Evolutionary conservation across 2,113 vertebrate species (phyloP).

Genomic region (Notarius lentiginosus): DNA sequence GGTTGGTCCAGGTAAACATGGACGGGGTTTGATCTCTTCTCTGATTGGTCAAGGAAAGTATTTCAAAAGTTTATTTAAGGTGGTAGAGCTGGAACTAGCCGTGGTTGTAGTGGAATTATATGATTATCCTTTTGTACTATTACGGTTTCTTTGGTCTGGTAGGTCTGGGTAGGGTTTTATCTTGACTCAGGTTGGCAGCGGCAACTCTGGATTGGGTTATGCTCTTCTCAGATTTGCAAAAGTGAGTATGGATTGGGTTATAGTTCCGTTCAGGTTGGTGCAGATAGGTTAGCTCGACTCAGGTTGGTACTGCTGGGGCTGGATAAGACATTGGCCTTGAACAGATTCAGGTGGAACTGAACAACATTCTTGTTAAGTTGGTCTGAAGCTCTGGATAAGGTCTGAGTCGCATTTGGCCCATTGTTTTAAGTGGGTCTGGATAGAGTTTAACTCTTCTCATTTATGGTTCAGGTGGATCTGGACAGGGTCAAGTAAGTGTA

Average conservation of each 20-base stretch:
- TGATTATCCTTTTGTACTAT: background rate
- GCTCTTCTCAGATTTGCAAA: background rate
- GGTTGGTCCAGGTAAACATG: background rate
- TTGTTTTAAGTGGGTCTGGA: background rate
- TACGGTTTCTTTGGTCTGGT: background rate
- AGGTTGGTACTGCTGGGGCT: background rate
- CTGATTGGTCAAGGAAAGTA: background rate
- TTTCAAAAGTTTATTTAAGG: background rate
- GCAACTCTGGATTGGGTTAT: background rate
- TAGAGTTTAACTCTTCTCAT: background rate
- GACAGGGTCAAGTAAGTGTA: background rate
- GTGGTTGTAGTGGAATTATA: background rate
- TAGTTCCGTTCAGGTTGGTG: background rate
- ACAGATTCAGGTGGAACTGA: background rate
- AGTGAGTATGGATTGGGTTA: background rate
- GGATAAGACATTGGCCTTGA: background rate
- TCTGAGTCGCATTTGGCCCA: background rate
- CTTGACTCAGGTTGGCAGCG: background rate
- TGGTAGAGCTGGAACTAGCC: background rate
- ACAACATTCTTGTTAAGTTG: background rate
- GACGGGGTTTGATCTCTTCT: background rate
- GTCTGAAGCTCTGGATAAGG: background rate
- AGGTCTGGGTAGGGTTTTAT: background rate
- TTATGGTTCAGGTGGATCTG: background rate
- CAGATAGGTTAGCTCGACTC: background rate